Conservation (phyloP, 2,797 vertebrate species). For the Oreonectes daqikongensis region DNA sequence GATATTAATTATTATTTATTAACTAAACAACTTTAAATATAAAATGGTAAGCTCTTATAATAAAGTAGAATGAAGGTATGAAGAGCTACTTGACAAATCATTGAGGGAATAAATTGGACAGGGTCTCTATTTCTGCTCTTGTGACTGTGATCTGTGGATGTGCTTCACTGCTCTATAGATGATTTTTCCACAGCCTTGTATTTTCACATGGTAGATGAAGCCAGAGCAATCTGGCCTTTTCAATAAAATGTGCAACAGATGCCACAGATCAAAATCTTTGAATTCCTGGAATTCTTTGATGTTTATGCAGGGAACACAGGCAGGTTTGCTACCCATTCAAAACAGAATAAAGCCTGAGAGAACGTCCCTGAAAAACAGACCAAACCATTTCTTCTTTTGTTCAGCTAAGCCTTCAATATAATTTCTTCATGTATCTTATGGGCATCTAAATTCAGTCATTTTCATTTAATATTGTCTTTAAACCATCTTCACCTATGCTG, state of each 20-base stretch:
- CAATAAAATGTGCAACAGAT: slow-evolving; percentile 49
- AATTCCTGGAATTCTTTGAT: slow-evolving; percentile 39
- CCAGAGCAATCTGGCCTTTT: slow-evolving; percentile 15
- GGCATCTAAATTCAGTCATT: too few species aligned
- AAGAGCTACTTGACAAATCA: slow-evolving; percentile 28
- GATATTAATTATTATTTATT: neutral
- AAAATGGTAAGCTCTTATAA: slow-evolving; percentile 5
- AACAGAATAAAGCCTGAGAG: slow-evolving; percentile 45
- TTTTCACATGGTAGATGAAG: slow-evolving; percentile 41
- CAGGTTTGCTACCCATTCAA: slow-evolving; percentile 34
- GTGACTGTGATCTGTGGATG: slow-evolving; percentile 14
- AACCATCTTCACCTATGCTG: too few species aligned
- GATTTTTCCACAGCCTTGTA: slow-evolving; percentile 29
- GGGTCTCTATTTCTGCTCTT: slow-evolving; percentile 21
- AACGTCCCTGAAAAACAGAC: slow-evolving; percentile 37
- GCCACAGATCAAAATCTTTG: slow-evolving; percentile 44
- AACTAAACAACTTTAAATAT: neutral
- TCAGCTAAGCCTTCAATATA: slow-evolving; percentile 22
- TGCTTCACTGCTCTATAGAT: slow-evolving; percentile 27
- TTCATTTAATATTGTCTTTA: too few species aligned
- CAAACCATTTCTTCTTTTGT: slow-evolving; percentile 37
- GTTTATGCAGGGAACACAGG: slow-evolving; percentile 37
- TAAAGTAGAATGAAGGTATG: neutral
- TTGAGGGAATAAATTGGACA: slow-evolving; percentile 22
- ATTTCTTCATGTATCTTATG: slow-evolving; percentile 8